A percentile compares a stretch with the other conserved stretches of the same genome.
Evolutionary conservation across 2,888 invertebrate species (phyloP).

Genomic region (Tetanocera ferruginea): DNA sequence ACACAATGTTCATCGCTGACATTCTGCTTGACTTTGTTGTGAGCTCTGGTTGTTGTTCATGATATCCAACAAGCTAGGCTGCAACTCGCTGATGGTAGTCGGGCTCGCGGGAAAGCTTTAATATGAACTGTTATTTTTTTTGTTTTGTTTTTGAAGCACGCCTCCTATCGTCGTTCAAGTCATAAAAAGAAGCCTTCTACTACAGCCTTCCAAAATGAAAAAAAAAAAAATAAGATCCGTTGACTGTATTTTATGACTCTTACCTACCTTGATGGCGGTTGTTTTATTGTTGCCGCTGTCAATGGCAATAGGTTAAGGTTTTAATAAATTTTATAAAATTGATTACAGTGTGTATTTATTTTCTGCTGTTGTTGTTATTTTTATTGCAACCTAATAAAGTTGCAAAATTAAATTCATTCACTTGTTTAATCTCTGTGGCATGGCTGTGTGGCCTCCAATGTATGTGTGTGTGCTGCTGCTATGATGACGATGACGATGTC

Average conservation of each 20-base stretch:
- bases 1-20: background rate
- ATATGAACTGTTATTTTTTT: too few species aligned
- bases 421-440: constrained; percentile 1
- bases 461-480: background rate
- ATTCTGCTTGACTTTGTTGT: background rate
- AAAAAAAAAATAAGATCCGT: too few species aligned
- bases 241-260: too few species aligned
- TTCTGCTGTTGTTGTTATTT: background rate
- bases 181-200: too few species aligned
- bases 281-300: background rate
- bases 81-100: too few species aligned
- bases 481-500: background rate
- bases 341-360: constrained; percentile 4
- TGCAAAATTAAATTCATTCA: constrained; percentile 24
- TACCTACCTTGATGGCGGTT: background rate
- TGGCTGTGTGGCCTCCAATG: background rate
- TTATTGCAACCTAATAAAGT: constrained; percentile 24
- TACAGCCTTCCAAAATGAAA: too few species aligned
- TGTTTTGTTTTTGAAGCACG: too few species aligned
- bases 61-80: too few species aligned
- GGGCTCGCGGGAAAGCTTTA: too few species aligned
- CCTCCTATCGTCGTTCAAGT: too few species aligned
- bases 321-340: constrained; percentile 30
- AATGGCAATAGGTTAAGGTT: constrained; percentile 12
- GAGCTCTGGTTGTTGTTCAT: background rate